Percentiles rank a stretch among this genome's conserved stretches.
Conservation (phyloP, 2,888 invertebrate species). For the Polylopha cassiicola region DNA sequence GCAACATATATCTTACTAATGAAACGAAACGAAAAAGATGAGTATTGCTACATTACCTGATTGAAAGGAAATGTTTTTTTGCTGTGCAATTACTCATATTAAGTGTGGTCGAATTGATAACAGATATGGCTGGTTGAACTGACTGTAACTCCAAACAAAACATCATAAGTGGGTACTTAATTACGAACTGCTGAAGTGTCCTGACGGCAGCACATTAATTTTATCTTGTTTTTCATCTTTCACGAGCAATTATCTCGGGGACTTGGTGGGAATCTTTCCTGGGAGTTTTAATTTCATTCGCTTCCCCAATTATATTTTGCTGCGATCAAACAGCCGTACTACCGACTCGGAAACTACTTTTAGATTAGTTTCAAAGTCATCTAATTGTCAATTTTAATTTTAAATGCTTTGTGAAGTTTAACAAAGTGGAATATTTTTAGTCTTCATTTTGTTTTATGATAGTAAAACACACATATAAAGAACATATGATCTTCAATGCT, state of each 20-base stretch:
- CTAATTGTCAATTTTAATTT: neutral
- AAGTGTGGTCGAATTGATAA: too few relatives aligned
- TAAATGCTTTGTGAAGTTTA: neutral
- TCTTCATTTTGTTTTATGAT: too few relatives aligned
- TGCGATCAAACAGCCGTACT: constrained; percentile 32
- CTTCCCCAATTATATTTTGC: constrained; percentile 49
- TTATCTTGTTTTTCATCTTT: constrained; percentile 64
- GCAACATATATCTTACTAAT: too few relatives aligned
- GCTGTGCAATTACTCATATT: too few relatives aligned
- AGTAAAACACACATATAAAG: too few relatives aligned
- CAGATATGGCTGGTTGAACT: constrained; percentile 1
- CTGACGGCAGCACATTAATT: constrained; percentile 66
- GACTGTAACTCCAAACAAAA: constrained; percentile 39
- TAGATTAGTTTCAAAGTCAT: constrained; percentile 4
- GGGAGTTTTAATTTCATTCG: constrained; percentile 54
- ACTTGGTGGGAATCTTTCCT: constrained; percentile 40
- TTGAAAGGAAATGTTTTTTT: too few relatives aligned
- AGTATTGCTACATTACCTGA: too few relatives aligned
- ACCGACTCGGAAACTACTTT: constrained; percentile 10
- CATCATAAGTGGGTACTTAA: constrained; percentile 53
- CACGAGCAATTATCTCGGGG: constrained; percentile 57
- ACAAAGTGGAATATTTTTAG: neutral
- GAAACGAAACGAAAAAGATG: too few relatives aligned
- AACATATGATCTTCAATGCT: too few relatives aligned
- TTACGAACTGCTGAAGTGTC: constrained; percentile 63